Conservation (phyloP, 2,797 vertebrate genomes). For the Mionectes olivaceus region DNA sequence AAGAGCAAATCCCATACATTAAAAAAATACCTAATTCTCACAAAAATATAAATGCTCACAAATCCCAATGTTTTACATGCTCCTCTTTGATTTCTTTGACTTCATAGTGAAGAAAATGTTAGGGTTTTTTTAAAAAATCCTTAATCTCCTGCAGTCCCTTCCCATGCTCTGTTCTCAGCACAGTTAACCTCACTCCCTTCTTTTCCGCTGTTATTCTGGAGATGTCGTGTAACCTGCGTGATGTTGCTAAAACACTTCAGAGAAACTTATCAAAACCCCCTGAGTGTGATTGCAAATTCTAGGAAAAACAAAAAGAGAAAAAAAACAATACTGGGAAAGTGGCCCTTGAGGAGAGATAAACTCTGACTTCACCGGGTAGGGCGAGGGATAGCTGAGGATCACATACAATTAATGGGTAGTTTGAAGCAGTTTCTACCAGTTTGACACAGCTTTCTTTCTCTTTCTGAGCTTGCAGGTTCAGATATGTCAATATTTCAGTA, state of each 20-base stretch:
- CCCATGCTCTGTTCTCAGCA: conserved; percentile 1
- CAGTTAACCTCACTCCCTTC: conserved; percentile 31
- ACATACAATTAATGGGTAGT: not conserved
- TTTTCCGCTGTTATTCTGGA: conserved; percentile 6
- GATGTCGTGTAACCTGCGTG: conserved; percentile 37
- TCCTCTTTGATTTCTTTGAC: not conserved
- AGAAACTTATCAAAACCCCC: conserved; percentile 15
- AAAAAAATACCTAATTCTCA: not conserved
- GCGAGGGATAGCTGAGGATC: not conserved
- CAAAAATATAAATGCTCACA: not conserved
- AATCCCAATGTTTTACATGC: not conserved
- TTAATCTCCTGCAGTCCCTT: not conserved
- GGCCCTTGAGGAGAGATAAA: conserved; percentile 24
- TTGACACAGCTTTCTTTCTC: not conserved
- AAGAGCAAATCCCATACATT: not conserved
- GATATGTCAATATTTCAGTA: not conserved
- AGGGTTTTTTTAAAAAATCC: not conserved
- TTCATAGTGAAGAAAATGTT: not conserved
- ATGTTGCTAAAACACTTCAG: conserved; percentile 24
- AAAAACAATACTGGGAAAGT: conserved; percentile 39
- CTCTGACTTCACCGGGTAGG: not conserved
- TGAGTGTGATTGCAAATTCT: not conserved
- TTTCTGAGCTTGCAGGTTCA: not conserved
- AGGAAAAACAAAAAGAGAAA: not conserved
- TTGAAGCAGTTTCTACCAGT: not conserved